These are phyloP conservation scores for Psittacula echo DNA, from an alignment of 2,797 vertebrate species.

Conservation along the genomic window DNA sequence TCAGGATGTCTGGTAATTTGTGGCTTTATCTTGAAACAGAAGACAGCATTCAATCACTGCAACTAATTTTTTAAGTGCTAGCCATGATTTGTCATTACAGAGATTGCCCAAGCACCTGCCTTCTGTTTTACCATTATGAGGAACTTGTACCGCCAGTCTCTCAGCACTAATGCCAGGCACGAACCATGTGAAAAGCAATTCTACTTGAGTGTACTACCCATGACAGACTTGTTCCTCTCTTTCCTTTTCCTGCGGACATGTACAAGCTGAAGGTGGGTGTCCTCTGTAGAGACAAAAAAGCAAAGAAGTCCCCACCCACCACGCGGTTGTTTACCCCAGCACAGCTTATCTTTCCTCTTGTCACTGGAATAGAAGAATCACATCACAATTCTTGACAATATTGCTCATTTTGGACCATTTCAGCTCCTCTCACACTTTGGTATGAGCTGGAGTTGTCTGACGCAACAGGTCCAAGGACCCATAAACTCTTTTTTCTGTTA, in stretches of 20 bases:
- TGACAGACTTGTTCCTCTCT: neutral
- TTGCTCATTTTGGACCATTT: neutral
- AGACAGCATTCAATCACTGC: neutral
- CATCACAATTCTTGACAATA: fast-evolving
- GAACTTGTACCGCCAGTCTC: neutral
- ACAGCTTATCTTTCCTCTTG: neutral
- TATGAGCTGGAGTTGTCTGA: neutral
- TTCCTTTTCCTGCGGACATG: fast-evolving
- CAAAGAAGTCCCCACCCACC: neutral
- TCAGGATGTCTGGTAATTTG: neutral
- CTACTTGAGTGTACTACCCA: too few species aligned
- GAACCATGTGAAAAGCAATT: neutral
- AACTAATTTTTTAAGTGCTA: neutral
- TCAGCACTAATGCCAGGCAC: fast-evolving
- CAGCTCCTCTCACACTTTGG: neutral
- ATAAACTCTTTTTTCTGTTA: neutral
- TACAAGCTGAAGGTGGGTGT: neutral
- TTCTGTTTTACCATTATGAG: neutral
- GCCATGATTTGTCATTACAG: neutral
- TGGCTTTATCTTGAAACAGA: neutral
- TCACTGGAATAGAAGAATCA: neutral
- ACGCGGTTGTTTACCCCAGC: neutral
- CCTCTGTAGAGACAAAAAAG: neutral
- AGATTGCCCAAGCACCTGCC: neutral
- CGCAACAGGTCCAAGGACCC: neutral